Base-by-base conservation (phyloP, 2,888 invertebrate genomes). In the Chaetoderma sp. region DNA sequence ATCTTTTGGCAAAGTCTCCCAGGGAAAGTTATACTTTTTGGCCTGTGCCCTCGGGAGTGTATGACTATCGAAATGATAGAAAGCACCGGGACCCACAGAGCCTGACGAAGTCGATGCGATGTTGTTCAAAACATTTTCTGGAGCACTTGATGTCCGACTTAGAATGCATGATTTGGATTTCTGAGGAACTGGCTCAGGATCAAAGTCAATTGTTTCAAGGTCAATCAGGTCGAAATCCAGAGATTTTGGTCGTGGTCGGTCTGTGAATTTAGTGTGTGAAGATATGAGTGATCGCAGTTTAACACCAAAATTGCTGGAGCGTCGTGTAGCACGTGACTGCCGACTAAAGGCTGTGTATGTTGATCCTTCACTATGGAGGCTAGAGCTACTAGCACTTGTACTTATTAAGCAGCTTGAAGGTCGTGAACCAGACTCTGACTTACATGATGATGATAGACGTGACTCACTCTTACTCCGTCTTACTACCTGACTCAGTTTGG, bases 1-100 rank as follows among this genome's bases (percentile, higher is more conserved):
- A 61, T 82, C 82, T 33, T 81, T 82, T 6, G 82, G 82, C 47
- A 82, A 63, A 52, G 77, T 77, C 60, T 82, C 80, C 82, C 82
- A 82, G 4, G 80, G 80, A 67, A 79, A 80, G 59, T 80, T 74
- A 64, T 79, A 78, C 61, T 80, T 77, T 67, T 74, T 78, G 25
- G 77, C 71, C 45, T 78, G 77, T 4, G 76, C 72, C 21, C 78
- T 68, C 8, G 82, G 82, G 33, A 82, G 45, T 0, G 82, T 80
- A 67, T 78, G 78, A 62, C 73, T 79, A 49, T 75, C 75, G 70
- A 79, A 78, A 63, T 75, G 78, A 65, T 82, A 81, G 64, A 78
- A 81, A 3, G 79, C 73, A 3, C 80, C 80, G 4, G 78, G 78
- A 5, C 79, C 79, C 5, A 80, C 66, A n/a, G 58, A 8, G 13